Evolutionary conservation across 2,113 vertebrate genomes (phyloP).

Genomic region (Nothocercus julius): DNA sequence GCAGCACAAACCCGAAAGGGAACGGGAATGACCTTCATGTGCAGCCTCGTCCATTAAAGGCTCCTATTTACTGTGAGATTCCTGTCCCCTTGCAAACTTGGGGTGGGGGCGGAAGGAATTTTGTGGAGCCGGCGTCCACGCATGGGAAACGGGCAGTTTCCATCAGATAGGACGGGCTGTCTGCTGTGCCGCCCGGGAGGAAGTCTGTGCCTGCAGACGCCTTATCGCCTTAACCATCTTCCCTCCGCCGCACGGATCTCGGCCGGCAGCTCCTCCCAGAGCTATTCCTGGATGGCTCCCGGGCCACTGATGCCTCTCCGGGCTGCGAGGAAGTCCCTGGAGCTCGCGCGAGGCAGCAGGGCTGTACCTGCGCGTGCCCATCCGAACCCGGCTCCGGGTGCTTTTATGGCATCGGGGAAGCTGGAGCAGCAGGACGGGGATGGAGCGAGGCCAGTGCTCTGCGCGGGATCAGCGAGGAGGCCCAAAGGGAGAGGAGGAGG

Average conservation of each 20-base stretch:
- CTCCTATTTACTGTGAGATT: neutral
- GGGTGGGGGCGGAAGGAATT: neutral
- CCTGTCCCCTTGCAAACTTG: neutral
- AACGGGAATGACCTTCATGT: neutral
- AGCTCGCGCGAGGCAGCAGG: neutral
- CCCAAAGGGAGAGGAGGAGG: too few relatives aligned
- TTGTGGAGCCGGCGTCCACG: neutral
- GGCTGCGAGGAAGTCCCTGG: neutral
- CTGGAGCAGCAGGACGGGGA: too few relatives aligned
- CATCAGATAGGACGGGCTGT: constrained; percentile 23
- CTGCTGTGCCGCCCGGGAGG: neutral
- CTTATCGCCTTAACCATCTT: constrained; percentile 21
- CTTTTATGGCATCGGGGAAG: too few relatives aligned
- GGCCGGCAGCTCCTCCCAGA: fast-evolving
- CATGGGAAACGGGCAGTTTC: constrained; percentile 39
- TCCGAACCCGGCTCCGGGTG: too few relatives aligned
- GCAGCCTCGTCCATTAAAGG: neutral
- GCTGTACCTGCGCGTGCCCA: too few relatives aligned
- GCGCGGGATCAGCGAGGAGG: neutral
- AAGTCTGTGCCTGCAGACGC: neutral
- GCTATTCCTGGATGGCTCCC: constrained; percentile 19
- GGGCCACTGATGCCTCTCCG: fast-evolving
- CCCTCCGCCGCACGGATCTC: neutral
- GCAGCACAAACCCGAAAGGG: constrained; percentile 49
- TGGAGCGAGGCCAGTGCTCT: too few relatives aligned